A percentile compares a stretch with the other conserved stretches of the same genome.
Evolutionary conservation across 2,113 vertebrate genomes (phyloP).

Genomic region (Solenodon paradoxus): DNA sequence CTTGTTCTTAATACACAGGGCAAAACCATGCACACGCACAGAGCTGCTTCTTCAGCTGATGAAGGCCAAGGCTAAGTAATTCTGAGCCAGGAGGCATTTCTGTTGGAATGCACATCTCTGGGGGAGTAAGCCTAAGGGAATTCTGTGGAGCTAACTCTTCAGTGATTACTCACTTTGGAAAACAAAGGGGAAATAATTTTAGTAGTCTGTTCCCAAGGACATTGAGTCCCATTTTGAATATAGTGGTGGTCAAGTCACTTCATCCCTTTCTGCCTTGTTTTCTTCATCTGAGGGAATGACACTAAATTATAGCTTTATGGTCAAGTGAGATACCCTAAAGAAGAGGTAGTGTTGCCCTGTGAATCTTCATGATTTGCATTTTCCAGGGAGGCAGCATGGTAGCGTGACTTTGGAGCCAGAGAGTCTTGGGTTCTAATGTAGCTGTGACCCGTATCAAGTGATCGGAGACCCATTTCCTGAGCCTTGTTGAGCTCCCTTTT

Average conservation of each 20-base stretch:
- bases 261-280: background rate
- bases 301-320: background rate
- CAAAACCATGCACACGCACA: background rate
- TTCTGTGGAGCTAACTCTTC: background rate
- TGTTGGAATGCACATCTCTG: background rate
- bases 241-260: background rate
- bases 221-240: background rate
- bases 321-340: background rate
- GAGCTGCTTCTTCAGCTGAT: background rate
- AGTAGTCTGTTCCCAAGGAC: background rate
- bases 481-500: background rate
- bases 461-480: slow-evolving; percentile 8
- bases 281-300: background rate
- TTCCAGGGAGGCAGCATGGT: background rate
- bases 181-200: slow-evolving; percentile 23
- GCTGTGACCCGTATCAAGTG: background rate
- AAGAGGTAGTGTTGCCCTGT: background rate
- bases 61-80: background rate
- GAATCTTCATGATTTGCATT: background rate
- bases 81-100: background rate
- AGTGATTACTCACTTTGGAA: background rate
- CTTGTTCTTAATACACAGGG: background rate
- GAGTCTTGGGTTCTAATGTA: background rate
- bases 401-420: background rate
- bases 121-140: background rate